A percentile compares a stretch with the other conserved stretches of the same genome.
Evolutionary conservation across 1,140 invertebrate genomes (phyloP).

Genomic region (Mercenaria mercenaria): DNA sequence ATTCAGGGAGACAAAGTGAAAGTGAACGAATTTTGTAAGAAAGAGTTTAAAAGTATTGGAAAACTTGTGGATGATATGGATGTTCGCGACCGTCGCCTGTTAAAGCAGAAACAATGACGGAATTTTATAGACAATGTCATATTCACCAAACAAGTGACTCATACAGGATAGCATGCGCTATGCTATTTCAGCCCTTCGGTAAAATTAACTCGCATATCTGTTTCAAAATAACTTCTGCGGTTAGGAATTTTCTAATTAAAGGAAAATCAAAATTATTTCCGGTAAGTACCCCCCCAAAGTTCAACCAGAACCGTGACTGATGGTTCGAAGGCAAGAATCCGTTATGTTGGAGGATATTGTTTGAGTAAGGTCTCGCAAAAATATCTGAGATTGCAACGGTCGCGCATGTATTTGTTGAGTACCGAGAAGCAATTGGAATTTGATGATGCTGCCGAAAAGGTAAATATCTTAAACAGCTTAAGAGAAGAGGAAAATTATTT

Average conservation of each 20-base stretch:
- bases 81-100: neutral
- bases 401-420: neutral
- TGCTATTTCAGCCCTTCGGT: neutral
- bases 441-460: neutral
- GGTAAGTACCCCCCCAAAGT: neutral
- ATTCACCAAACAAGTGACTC: neutral
- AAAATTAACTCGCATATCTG: neutral
- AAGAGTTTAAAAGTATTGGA: neutral
- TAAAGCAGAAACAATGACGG: neutral
- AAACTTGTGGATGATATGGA: neutral
- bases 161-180: neutral
- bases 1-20: neutral
- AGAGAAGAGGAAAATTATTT: constrained; percentile 37
- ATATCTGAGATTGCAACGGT: neutral
- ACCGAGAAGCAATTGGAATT: neutral
- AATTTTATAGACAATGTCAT: neutral
- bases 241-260: neutral
- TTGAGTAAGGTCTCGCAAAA: neutral
- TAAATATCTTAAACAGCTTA: constrained; percentile 8
- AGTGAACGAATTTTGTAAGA: neutral
- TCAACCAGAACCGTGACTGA: neutral
- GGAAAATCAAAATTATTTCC: neutral
- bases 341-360: neutral
- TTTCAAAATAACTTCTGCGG: neutral
- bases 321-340: neutral